These are phyloP conservation scores for Ephestia elutella DNA, from an alignment of 1,140 invertebrate genomes.

Conservation along the genomic window DNA sequence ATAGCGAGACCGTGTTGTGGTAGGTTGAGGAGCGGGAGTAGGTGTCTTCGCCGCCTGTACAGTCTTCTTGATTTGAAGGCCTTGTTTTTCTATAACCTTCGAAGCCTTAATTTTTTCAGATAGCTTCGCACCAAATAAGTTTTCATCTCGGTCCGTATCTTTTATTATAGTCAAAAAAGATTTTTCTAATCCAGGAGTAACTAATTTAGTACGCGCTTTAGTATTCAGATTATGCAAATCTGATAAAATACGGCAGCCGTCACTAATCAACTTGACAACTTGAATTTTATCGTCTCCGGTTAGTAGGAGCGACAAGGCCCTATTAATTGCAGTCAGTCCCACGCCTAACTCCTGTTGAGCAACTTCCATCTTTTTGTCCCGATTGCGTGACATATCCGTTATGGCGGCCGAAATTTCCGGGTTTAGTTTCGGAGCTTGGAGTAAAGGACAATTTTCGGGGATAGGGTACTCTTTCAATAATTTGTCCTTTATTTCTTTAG, in stretches of 20 bases:
- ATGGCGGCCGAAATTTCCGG: constrained; percentile 23
- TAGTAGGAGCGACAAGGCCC: constrained; percentile 13
- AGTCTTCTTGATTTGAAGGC: constrained; percentile 25
- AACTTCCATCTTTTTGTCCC: constrained; percentile 20
- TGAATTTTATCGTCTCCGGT: constrained; percentile 14
- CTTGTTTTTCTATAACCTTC: constrained; percentile 28
- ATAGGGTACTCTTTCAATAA: constrained; percentile 20
- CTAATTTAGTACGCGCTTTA: constrained; percentile 19
- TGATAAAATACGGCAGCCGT: constrained; percentile 22
- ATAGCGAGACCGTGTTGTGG: neutral
- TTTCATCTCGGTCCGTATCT: constrained; percentile 23
- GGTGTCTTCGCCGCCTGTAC: too few relatives aligned
- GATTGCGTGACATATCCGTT: constrained; percentile 14
- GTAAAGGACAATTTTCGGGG: constrained; percentile 21
- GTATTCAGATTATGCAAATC: constrained; percentile 22
- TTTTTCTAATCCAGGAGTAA: constrained; percentile 23
- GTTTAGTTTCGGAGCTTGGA: constrained; percentile 24
- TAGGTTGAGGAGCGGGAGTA: neutral
- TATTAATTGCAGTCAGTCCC: constrained; percentile 20
- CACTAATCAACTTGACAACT: constrained; percentile 16
- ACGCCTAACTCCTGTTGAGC: constrained; percentile 26
- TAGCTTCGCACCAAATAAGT: constrained; percentile 22
- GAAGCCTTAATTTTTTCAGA: constrained; percentile 29
- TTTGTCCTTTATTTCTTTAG: constrained; percentile 17
- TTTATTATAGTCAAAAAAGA: constrained; percentile 20